Evolutionary conservation across 2,113 vertebrate species (phyloP).

Genomic region (Raja brachyura): DNA sequence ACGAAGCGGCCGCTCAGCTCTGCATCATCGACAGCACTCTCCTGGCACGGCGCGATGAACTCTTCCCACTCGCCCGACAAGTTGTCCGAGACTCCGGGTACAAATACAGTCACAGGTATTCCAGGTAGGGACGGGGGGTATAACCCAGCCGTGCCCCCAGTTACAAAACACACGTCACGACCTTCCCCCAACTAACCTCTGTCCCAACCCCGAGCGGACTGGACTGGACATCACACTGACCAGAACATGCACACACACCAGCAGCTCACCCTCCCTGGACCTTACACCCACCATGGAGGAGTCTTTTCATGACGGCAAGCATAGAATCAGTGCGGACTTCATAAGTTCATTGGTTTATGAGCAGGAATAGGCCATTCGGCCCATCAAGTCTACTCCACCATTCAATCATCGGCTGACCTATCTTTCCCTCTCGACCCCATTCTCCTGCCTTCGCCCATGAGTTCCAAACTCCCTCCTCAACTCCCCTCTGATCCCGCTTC

Average conservation of each 20-base stretch:
- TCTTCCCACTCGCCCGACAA: constrained; percentile 40
- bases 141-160: constrained; percentile 15
- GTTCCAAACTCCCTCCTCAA: no score
- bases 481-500: no score
- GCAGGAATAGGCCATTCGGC: no score
- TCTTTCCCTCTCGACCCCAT: no score
- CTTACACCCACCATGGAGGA: not conserved
- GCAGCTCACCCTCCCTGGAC: no score
- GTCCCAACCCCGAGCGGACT: not conserved
- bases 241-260: not conserved
- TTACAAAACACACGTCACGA: not conserved
- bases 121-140: constrained; percentile 37
- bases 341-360: no score
- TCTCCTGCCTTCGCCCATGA: no score
- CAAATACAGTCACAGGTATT: constrained; percentile 40
- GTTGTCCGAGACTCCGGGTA: constrained; percentile 40
- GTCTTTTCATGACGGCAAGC: not conserved
- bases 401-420: no score
- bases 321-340: no score
- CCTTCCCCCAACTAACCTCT: not conserved
- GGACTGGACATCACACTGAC: not conserved
- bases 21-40: constrained; percentile 39
- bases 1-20: constrained; percentile 38
- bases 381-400: no score
- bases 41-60: constrained; percentile 38